Evolutionary conservation across 2,888 invertebrate genomes (phyloP).

Genomic region (Pachymerium ferrugineum): DNA sequence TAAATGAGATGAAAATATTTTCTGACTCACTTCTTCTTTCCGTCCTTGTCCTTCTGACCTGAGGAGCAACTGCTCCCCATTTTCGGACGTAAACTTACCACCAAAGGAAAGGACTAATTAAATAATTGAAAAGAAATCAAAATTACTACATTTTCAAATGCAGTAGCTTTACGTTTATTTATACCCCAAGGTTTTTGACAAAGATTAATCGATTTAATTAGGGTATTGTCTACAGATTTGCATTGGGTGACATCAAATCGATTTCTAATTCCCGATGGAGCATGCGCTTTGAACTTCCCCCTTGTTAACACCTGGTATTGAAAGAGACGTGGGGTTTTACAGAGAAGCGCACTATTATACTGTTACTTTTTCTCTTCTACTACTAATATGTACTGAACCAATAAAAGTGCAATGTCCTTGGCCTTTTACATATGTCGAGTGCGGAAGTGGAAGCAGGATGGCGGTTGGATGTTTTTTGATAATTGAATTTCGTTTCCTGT

Average conservation of each 20-base stretch:
- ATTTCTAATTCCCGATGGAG: conserved; percentile 4
- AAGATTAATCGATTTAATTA: background rate
- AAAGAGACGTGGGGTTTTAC: background rate
- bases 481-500: conserved; percentile 6
- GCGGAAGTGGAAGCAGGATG: conserved; percentile 4
- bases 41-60: conserved; percentile 35
- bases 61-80: conserved; percentile 38
- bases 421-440: conserved; percentile 9
- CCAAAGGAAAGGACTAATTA: conserved; percentile 5
- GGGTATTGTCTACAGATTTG: conserved; percentile 17
- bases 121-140: no score
- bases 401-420: conserved; percentile 17
- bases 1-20: background rate
- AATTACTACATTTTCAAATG: background rate
- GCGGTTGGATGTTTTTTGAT: background rate
- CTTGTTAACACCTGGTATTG: background rate
- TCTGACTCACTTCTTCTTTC: background rate
- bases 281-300: background rate
- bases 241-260: conserved; percentile 14
- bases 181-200: background rate
- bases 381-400: background rate
- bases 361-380: background rate
- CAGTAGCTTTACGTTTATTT: background rate
- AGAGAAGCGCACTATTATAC: background rate
- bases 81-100: background rate